Percentiles rank a stretch among this genome's conserved stretches.
Conservation (phyloP, 2,797 vertebrate species). For the Acrossocheilus wenchowensis region DNA sequence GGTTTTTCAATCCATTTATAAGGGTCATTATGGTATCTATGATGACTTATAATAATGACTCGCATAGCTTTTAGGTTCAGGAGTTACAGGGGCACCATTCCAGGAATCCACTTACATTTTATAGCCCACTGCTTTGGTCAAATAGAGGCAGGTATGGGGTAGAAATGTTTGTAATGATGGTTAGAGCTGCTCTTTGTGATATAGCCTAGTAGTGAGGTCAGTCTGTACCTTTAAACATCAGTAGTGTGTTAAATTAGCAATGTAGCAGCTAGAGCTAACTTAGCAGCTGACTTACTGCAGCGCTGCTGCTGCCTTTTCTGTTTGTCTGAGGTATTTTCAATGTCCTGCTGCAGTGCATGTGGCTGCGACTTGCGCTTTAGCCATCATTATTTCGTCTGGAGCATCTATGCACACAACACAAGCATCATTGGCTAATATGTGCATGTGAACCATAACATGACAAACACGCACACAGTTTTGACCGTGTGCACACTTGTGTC, state of each 20-base stretch:
- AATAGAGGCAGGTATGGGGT: background rate
- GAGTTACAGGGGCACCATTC: conserved; percentile 16
- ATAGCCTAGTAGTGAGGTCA: conserved; percentile 29
- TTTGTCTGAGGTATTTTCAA: conserved; percentile 59
- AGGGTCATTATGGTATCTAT: background rate
- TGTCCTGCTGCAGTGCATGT: conserved; percentile 70
- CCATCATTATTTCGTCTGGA: conserved; percentile 69
- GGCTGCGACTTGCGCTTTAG: conserved; percentile 64
- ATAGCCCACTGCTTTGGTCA: background rate
- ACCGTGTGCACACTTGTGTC: conserved; percentile 18
- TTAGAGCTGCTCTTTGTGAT: background rate
- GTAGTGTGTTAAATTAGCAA: conserved; percentile 37
- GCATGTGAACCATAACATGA: conserved; percentile 5
- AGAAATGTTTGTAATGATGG: background rate
- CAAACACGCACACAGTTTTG: background rate
- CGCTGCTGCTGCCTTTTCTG: conserved; percentile 55
- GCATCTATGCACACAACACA: conserved; percentile 39
- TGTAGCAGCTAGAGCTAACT: background rate
- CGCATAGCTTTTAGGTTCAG: conserved; percentile 3
- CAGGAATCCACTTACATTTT: conserved; percentile 26
- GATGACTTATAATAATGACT: background rate
- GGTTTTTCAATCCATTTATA: background rate
- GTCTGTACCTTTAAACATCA: conserved; percentile 45
- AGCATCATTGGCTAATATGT: background rate
- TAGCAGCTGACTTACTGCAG: background rate